These are phyloP conservation scores for Nemopilema nomurai DNA, from an alignment of 30 jellyfish, hydroid and myxozoan species.

Conservation along the genomic window DNA sequence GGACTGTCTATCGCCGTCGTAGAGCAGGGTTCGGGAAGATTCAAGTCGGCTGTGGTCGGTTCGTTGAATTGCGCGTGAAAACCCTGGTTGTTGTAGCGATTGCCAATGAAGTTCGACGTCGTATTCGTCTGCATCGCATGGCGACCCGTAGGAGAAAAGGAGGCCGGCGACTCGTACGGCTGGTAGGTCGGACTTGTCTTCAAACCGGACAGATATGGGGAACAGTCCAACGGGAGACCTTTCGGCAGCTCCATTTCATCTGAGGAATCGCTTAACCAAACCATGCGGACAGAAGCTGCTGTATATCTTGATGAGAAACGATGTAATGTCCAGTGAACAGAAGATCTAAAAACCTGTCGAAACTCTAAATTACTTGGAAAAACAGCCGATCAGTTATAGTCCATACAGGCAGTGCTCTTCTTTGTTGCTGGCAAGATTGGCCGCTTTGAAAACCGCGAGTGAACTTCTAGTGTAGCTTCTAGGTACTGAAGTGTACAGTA, in stretches of 20 bases:
- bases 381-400: no score
- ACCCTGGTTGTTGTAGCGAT: slow-evolving; percentile 31
- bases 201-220: slow-evolving; percentile 58
- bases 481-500: not conserved
- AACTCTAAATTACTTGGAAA: no score
- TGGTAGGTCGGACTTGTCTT: slow-evolving; percentile 68
- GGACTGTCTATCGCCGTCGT: slow-evolving; percentile 49
- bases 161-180: slow-evolving; percentile 47
- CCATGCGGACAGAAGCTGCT: slow-evolving; percentile 50
- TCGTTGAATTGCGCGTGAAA: slow-evolving; percentile 35
- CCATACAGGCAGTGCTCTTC: no score
- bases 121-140: slow-evolving; percentile 58
- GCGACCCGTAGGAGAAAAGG: slow-evolving; percentile 45
- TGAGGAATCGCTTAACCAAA: slow-evolving; percentile 62
- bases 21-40: slow-evolving; percentile 66
- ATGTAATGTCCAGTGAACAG: not conserved
- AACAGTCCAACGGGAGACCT: slow-evolving; percentile 67
- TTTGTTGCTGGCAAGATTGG: not conserved
- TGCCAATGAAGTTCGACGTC: slow-evolving; percentile 27
- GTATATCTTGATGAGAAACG: not conserved
- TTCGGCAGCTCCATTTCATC: slow-evolving; percentile 69
- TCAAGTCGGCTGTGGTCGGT: slow-evolving; percentile 27
- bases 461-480: not conserved
- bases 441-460: not conserved
- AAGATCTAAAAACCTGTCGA: not conserved